Evolutionary conservation across 2,888 invertebrate species (phyloP).

Genomic region (Brachynemurus nebulosus): DNA sequence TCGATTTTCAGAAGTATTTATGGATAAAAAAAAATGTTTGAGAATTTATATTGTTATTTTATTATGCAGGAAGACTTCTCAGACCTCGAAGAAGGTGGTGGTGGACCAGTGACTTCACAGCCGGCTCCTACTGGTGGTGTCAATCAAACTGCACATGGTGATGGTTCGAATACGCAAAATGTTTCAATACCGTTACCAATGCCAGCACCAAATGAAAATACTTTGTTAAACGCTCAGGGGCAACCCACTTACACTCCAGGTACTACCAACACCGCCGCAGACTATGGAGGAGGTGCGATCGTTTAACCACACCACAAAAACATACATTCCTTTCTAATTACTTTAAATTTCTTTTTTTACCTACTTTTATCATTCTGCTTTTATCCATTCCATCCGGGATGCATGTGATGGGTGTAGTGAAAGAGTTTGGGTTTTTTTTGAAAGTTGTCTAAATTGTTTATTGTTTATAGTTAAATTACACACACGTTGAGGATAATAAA

Average conservation of each 20-base stretch:
- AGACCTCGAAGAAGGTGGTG: constrained; percentile 22
- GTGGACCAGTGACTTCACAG: constrained; percentile 31
- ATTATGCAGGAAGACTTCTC: constrained; percentile 29
- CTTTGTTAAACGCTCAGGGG: constrained; percentile 46
- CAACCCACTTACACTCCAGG: constrained; percentile 37
- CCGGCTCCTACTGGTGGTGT: constrained; percentile 36
- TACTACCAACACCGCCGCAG: constrained; percentile 17
- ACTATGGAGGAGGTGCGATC: constrained; percentile 5
- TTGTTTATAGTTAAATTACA: too few relatives aligned
- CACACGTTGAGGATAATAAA: too few relatives aligned
- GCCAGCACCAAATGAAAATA: constrained; percentile 47
- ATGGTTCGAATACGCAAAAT: constrained; percentile 42
- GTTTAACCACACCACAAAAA: constrained; percentile 1
- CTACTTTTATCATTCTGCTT: too few relatives aligned
- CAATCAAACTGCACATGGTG: constrained; percentile 44
- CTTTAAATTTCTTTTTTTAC: too few relatives aligned
- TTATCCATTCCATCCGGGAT: too few relatives aligned
- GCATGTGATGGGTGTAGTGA: too few relatives aligned
- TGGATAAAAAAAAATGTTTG: too few relatives aligned
- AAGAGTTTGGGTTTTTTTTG: too few relatives aligned
- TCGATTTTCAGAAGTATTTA: too few relatives aligned
- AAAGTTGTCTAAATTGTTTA: too few relatives aligned
- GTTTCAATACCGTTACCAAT: constrained; percentile 24
- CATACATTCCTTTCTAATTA: too few relatives aligned
- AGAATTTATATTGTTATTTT: too few relatives aligned